Percentiles rank a stretch among this genome's conserved stretches.
Conservation (phyloP, 2,797 vertebrate genomes). For the Ceyx erithaca region DNA sequence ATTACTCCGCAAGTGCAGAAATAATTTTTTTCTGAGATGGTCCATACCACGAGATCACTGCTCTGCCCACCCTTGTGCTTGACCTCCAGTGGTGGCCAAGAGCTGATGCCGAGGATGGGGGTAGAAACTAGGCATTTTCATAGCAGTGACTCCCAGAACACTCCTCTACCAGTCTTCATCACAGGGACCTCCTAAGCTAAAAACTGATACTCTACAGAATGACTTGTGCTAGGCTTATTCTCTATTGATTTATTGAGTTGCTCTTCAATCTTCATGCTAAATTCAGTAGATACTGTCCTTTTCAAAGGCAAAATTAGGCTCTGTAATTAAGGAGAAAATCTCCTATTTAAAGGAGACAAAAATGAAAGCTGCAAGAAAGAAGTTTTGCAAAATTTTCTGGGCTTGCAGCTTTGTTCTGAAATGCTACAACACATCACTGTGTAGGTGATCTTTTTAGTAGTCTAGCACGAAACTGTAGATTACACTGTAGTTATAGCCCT, state of each 20-base stretch:
- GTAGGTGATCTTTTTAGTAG: neutral
- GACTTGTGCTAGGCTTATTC: neutral
- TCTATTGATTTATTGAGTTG: neutral
- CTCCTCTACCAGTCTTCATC: neutral
- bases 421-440: neutral
- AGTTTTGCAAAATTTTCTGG: neutral
- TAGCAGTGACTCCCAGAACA: neutral
- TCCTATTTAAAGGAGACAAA: constrained; percentile 1
- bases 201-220: neutral
- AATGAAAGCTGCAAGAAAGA: neutral
- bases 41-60: neutral
- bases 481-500: neutral
- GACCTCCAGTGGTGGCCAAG: neutral
- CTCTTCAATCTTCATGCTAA: neutral
- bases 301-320: neutral
- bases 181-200: neutral
- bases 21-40: neutral
- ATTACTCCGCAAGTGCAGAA: accelerated
- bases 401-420: neutral
- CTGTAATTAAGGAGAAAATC: constrained; percentile 12
- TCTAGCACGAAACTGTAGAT: neutral
- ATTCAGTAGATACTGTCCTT: neutral
- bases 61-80: neutral
- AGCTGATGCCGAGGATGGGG: accelerated
- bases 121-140: neutral